A percentile compares a stretch with the other conserved stretches of the same genome.
Evolutionary conservation across 2,888 invertebrate genomes (phyloP).

Genomic region (Pedicia rivosa): DNA sequence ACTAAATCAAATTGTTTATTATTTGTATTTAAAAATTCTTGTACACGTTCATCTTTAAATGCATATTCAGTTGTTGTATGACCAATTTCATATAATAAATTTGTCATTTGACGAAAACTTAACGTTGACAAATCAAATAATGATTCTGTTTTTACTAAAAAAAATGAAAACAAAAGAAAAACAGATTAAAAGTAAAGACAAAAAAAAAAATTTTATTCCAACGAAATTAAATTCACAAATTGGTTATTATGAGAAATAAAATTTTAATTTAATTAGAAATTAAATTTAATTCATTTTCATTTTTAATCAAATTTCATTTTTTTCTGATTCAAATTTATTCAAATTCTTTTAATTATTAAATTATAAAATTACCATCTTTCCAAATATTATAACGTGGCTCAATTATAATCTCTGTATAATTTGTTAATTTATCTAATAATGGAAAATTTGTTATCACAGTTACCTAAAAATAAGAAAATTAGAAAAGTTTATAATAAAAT

Average conservation of each 20-base stretch:
- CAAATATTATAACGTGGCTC: conserved; percentile 26
- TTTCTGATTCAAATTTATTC: too few species aligned
- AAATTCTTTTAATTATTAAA: too few species aligned
- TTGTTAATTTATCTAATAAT: conserved; percentile 9
- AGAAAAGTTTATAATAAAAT: too few species aligned
- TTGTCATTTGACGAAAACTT: background rate
- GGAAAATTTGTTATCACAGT: too few species aligned
- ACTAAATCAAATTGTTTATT: conserved; percentile 30
- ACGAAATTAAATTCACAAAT: too few species aligned
- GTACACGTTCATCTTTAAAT: conserved; percentile 22
- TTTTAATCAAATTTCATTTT: too few species aligned
- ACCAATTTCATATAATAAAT: conserved; percentile 19
- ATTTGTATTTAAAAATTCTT: conserved; percentile 22
- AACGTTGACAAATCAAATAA: conserved; percentile 1
- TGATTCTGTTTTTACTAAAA: conserved; percentile 5
- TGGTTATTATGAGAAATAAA: too few species aligned
- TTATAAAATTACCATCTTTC: conserved; percentile 21
- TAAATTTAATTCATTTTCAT: too few species aligned
- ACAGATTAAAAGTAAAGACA: background rate
- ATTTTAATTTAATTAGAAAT: too few species aligned
- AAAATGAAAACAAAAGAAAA: background rate
- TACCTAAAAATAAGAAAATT: too few species aligned
- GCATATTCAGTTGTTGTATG: conserved; percentile 23
- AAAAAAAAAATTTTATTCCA: conserved; percentile 6
- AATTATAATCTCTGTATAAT: conserved; percentile 26